These are phyloP conservation scores for Nanorana parkeri DNA, from an alignment of 2,113 vertebrate genomes.

Conservation along the genomic window DNA sequence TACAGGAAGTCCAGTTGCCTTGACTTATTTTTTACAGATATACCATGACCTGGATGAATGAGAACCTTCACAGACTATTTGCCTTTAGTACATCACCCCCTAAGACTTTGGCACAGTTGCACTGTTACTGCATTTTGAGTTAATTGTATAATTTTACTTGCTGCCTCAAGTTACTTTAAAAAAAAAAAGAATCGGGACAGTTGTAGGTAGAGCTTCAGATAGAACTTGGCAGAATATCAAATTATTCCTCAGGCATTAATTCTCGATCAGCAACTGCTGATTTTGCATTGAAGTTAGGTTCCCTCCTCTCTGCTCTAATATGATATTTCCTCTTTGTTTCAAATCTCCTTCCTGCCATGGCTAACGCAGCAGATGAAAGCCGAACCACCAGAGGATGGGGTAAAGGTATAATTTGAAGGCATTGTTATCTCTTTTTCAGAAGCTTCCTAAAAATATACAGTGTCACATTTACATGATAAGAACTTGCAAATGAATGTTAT, in stretches of 20 bases:
- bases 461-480: slow-evolving; percentile 47
- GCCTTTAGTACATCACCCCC: too few species aligned
- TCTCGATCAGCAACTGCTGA: neutral
- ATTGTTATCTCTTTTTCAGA: slow-evolving; percentile 18
- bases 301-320: neutral
- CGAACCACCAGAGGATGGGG: neutral
- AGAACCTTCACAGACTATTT: too few species aligned
- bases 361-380: slow-evolving; percentile 5
- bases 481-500: slow-evolving; percentile 36
- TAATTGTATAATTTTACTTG: too few species aligned
- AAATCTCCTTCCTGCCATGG: slow-evolving; percentile 6
- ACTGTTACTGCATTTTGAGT: too few species aligned
- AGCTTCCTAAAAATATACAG: slow-evolving; percentile 4
- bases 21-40: too few species aligned
- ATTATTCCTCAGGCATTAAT: neutral
- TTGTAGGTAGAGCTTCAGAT: too few species aligned
- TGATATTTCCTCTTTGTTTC: slow-evolving; percentile 15
- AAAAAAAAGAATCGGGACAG: too few species aligned
- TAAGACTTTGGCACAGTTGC: too few species aligned
- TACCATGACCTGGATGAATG: too few species aligned
- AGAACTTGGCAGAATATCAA: too few species aligned
- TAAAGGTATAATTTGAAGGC: slow-evolving; percentile 17
- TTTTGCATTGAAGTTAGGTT: slow-evolving; percentile 2
- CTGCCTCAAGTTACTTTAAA: too few species aligned
- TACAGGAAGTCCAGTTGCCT: too few species aligned